phyloP scores from a whole-genome alignment of 2,888 invertebrate species.

The Tachina lurida region DNA sequence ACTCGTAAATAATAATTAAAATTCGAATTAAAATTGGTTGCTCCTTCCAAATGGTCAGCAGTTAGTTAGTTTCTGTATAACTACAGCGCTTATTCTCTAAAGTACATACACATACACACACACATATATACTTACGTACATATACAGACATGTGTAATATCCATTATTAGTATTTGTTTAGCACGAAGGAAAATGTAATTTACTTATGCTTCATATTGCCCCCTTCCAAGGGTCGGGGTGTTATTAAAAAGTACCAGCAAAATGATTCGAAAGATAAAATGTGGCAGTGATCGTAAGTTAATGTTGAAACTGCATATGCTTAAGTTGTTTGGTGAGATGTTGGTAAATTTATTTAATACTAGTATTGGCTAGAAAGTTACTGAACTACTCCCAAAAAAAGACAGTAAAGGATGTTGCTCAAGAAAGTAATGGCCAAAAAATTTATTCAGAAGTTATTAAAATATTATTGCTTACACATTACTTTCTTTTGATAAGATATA shows the following conservation, averaged over 20 bases:
- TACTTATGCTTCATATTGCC: background rate
- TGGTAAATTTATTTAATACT: background rate
- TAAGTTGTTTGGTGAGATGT: background rate
- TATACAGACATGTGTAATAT: background rate
- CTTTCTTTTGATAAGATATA: too few species aligned
- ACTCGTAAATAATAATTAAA: constrained; percentile 70
- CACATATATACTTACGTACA: background rate
- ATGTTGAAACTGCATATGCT: constrained; percentile 22
- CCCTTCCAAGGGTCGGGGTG: background rate
- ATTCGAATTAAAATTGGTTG: constrained; percentile 66
- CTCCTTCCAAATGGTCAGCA: constrained; percentile 4
- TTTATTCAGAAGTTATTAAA: too few species aligned
- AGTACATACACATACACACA: background rate
- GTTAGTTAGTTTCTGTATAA: background rate
- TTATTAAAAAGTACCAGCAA: constrained; percentile 33
- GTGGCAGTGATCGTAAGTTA: background rate
- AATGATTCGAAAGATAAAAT: background rate
- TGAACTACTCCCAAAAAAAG: constrained; percentile 8
- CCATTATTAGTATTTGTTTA: constrained; percentile 24
- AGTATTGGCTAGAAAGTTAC: constrained; percentile 34
- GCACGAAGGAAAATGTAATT: constrained; percentile 12
- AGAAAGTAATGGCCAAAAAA: too few species aligned
- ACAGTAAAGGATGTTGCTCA: background rate
- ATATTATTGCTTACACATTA: too few species aligned
- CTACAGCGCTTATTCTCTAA: background rate